Conservation (phyloP, 2,797 vertebrate genomes). For the Clarias laeviceps region DNA sequence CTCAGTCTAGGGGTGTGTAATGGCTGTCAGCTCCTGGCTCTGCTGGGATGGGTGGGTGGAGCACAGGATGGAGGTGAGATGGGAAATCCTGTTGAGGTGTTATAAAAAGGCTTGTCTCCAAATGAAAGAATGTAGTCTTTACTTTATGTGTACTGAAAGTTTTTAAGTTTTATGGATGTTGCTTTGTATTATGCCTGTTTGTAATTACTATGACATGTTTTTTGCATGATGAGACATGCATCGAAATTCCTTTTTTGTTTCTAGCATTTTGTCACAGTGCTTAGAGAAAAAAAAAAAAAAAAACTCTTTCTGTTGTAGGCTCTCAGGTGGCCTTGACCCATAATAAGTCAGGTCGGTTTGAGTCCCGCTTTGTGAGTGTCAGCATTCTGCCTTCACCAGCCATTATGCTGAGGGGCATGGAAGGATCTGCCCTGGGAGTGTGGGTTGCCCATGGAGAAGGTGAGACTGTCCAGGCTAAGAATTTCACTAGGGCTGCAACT, state of each 20-base stretch:
- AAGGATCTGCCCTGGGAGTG: conserved; percentile 83
- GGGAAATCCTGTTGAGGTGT: neutral
- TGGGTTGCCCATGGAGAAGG: conserved; percentile 95
- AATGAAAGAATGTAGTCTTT: neutral
- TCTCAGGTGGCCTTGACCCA: conserved; percentile 79
- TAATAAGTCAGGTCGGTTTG: conserved; percentile 86
- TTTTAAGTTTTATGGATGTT: neutral
- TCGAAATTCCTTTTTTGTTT: neutral
- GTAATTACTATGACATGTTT: neutral
- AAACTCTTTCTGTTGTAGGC: conserved; percentile 52
- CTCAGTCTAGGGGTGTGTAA: conserved; percentile 93
- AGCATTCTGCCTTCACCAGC: conserved; percentile 79
- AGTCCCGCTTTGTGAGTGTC: conserved; percentile 87
- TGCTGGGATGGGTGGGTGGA: conserved; percentile 88
- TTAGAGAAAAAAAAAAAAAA: too few species aligned
- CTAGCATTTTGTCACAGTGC: neutral
- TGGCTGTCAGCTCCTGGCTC: conserved; percentile 88
- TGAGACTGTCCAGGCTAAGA: conserved; percentile 56
- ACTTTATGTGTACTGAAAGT: neutral
- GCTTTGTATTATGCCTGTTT: neutral
- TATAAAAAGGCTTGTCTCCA: neutral
- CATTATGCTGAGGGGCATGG: conserved; percentile 87
- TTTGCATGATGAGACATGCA: neutral
- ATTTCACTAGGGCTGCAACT: too few species aligned
- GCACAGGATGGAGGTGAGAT: conserved; percentile 49